Evolutionary conservation across 2,113 vertebrate genomes (phyloP), one percentile per base, ranked within the genome.

Genomic region (Microtus oregoni): DNA sequence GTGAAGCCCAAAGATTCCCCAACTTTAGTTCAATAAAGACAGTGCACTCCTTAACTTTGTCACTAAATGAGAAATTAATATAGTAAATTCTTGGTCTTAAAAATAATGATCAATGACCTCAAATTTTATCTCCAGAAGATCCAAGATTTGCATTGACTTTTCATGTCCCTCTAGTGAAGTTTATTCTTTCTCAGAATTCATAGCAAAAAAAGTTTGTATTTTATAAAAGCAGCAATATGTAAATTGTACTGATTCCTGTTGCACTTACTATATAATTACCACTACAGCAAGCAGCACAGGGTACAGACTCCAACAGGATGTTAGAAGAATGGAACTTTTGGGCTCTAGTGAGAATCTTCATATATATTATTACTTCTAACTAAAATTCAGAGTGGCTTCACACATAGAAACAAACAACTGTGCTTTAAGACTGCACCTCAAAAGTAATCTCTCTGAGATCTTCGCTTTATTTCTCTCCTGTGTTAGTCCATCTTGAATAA

Each of bases 301-400:
- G 19, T 28, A 17, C 13, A 86, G 68, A 90, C 61, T 95, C 93
- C 38, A 85, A 70, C 24, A 67, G 89, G 55, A 76, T 41, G 72
- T 73, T 93, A 2, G n/a, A 92, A 32, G 30, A 92, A 96, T 55
- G 24, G 5, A 65, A 58, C 55, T 55, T 77, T 72, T 7, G 61
- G 50, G 7, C 30, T 50, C 78, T 61, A 28, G 15, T 77, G 8
- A 22, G 17, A 83, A 78, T 77, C 85, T 75, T 89, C 41, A 67
- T 52, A 90, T 19, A 90, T 76, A 90, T 35, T 44, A 90, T 32
- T 95, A 94, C 68, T 47, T 90, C 50, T 97, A 92, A 92, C 79
- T 94, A 50, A 65, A 79, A 90, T 63, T 92, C 35, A 92, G 79
- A 94, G 63, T 44, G 22, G 79, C 52, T 89, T 95, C 65, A 86